Evolutionary conservation across 1,140 invertebrate species (phyloP).

Genomic region (Drosophila equinoxialis): DNA sequence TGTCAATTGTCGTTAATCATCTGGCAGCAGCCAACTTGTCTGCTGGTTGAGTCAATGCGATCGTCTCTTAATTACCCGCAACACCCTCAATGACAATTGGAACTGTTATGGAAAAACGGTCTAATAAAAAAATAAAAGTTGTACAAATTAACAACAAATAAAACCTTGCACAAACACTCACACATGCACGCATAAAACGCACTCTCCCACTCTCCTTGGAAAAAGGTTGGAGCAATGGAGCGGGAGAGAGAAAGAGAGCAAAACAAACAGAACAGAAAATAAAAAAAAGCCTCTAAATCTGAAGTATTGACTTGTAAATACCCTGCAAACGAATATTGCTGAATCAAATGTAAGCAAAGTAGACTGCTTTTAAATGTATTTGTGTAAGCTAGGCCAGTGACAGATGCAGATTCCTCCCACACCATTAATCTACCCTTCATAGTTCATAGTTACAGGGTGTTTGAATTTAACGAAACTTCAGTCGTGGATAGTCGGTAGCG

Average conservation of each 20-base stretch:
- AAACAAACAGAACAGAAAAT: constrained; percentile 70
- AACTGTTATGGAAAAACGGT: constrained; percentile 32
- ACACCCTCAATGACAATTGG: constrained; percentile 8
- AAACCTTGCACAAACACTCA: constrained; percentile 27
- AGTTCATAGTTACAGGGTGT: not conserved
- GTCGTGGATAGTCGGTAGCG: constrained; percentile 47
- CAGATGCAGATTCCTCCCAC: no score
- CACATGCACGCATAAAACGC: constrained; percentile 18
- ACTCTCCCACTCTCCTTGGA: not conserved
- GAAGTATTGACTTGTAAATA: not conserved
- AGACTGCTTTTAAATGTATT: no score
- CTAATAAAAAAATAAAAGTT: constrained; percentile 52
- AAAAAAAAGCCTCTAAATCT: constrained; percentile 20
- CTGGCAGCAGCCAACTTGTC: not conserved
- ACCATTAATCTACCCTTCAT: not conserved
- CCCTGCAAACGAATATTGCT: not conserved
- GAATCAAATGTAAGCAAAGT: no score
- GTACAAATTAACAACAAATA: constrained; percentile 61
- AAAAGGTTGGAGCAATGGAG: constrained; percentile 15
- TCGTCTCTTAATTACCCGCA: constrained; percentile 43
- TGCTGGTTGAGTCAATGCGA: not conserved
- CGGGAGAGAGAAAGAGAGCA: constrained; percentile 31
- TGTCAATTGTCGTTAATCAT: constrained; percentile 11
- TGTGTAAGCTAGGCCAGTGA: no score
- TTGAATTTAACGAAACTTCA: constrained; percentile 63